A percentile compares a stretch with the other conserved stretches of the same genome.
These are phyloP conservation scores for Dendronephthya gigantea DNA, from an alignment of 64 coral and sea anemone genomes.

Conservation along the genomic window DNA sequence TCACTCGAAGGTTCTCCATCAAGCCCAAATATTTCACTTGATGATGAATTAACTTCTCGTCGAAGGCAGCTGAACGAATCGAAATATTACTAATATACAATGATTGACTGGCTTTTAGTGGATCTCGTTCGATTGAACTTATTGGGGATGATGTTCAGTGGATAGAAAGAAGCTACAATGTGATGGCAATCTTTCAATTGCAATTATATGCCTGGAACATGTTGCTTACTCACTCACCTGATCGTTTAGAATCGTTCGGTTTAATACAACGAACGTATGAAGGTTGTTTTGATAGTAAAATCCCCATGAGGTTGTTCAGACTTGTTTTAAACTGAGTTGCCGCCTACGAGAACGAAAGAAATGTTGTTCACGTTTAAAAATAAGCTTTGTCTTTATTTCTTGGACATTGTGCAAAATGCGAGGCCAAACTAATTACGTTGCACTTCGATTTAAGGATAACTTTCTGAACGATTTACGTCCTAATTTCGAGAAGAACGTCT, in stretches of 20 bases:
- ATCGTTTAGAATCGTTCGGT: conserved; percentile 81
- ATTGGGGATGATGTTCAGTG: too few relatives aligned
- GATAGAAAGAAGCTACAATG: too few relatives aligned
- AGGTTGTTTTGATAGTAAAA: conserved; percentile 87
- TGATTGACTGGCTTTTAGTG: too few relatives aligned
- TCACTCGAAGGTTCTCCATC: conserved; percentile 81
- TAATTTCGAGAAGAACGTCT: too few relatives aligned
- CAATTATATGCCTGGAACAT: conserved; percentile 28
- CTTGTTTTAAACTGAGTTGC: conserved; percentile 96
- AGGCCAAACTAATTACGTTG: too few relatives aligned
- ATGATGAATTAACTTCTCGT: conserved; percentile 67
- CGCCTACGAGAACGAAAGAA: conserved; percentile 29
- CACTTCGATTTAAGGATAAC: too few relatives aligned
- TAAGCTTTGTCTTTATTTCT: too few relatives aligned
- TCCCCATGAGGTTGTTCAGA: conserved; percentile 87
- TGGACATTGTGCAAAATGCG: too few relatives aligned
- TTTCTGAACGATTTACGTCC: too few relatives aligned
- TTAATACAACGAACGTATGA: conserved; percentile 94
- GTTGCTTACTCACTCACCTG: conserved; percentile 52
- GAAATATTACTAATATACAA: too few relatives aligned
- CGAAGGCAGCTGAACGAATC: conserved; percentile 49
- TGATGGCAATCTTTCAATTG: background rate
- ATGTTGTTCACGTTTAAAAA: background rate
- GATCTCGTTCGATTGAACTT: too few relatives aligned
- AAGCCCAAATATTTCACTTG: conserved; percentile 87